Conservation (phyloP, 1,140 invertebrate genomes). For the Vanessa atalanta region DNA sequence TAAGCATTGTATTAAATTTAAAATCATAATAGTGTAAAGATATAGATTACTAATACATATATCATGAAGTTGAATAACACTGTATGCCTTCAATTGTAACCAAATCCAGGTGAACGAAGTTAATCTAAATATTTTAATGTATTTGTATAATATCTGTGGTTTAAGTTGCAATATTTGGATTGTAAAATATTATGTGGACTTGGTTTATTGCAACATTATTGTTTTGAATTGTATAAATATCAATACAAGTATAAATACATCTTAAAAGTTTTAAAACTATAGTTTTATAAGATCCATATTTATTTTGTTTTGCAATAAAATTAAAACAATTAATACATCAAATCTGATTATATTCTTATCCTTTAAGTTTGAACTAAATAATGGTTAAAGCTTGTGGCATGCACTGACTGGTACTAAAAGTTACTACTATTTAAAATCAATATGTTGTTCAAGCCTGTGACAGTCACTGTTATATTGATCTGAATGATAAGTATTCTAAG, state of each 20-base stretch:
- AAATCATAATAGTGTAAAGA: not conserved
- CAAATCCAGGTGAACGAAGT: too few species aligned
- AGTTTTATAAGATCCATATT: not conserved
- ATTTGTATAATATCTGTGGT: too few species aligned
- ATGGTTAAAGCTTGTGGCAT: not conserved
- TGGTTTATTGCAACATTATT: too few species aligned
- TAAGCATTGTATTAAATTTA: not conserved
- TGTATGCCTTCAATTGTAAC: too few species aligned
- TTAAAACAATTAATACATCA: not conserved
- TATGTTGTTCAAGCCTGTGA: constrained; percentile 25
- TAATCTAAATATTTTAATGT: too few species aligned
- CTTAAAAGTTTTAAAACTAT: not conserved
- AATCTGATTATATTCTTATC: not conserved
- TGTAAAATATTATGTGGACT: too few species aligned
- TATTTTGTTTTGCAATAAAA: too few species aligned
- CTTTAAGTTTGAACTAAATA: not conserved
- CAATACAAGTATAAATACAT: too few species aligned
- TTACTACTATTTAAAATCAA: constrained; percentile 21
- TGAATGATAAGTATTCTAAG: not conserved
- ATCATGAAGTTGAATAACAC: not conserved
- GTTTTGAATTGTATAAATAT: too few species aligned
- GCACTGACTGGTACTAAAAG: constrained; percentile 20
- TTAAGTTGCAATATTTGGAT: too few species aligned
- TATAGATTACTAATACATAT: not conserved
- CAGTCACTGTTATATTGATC: constrained; percentile 3